These are phyloP conservation scores for Kryptolebias ocellatus DNA, from an alignment of 2,797 vertebrate species.

Conservation along the genomic window DNA sequence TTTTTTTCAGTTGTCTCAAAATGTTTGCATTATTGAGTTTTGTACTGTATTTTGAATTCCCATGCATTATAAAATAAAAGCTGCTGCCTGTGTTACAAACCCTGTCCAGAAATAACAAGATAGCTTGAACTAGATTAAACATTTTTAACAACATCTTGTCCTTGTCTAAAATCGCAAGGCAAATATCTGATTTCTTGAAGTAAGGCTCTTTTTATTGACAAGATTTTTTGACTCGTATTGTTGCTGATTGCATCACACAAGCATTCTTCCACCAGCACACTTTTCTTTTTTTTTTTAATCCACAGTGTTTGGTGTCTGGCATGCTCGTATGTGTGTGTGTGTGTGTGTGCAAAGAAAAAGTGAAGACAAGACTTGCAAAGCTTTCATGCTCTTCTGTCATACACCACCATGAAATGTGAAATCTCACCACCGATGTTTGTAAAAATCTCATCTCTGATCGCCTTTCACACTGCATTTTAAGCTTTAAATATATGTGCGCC, in stretches of 20 bases:
- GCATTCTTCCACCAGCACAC: conserved; percentile 24
- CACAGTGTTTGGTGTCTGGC: neutral
- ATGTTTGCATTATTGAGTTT: neutral
- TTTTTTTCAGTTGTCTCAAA: neutral
- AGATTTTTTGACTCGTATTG: conserved; percentile 25
- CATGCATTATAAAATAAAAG: neutral
- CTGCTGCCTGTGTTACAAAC: neutral
- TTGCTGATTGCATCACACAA: conserved; percentile 42
- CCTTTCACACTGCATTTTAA: conserved; percentile 22
- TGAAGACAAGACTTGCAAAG: conserved; percentile 2
- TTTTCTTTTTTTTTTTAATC: conserved; percentile 11
- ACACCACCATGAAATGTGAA: conserved; percentile 37
- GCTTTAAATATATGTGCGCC: conserved; percentile 18
- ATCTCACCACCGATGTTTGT: conserved; percentile 40
- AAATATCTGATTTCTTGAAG: conserved; percentile 19
- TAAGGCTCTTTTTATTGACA: conserved; percentile 26
- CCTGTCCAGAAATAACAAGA: neutral
- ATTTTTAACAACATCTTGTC: conserved; percentile 15
- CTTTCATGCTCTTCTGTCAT: conserved; percentile 23
- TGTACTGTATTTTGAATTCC: neutral
- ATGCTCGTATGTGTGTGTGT: neutral
- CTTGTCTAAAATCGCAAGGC: conserved; percentile 27
- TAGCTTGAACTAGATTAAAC: neutral
- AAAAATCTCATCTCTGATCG: conserved; percentile 39
- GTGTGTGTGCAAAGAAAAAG: neutral